Base-by-base conservation (phyloP, 2,888 invertebrate genomes). In the Stictocephala bisonia region DNA sequence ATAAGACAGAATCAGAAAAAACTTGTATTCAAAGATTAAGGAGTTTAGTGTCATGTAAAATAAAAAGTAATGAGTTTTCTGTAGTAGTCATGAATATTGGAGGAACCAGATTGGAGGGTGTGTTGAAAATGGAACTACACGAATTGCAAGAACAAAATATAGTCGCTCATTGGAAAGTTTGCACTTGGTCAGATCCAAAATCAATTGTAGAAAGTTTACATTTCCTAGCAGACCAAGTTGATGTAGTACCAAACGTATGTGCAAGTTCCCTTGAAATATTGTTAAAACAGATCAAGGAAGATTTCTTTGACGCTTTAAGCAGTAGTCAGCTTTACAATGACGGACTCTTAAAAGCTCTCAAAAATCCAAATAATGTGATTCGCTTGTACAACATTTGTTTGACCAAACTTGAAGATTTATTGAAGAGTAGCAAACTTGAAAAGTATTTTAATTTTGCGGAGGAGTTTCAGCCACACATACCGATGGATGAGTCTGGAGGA, bases 321-420 rank as follows among this genome's bases (percentile, higher is more conserved):
- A 58, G 72, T 56, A 74, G 76, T 67, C 58, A 66, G 22, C 76
- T 72, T 35, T 27, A 72, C 27, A 53, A 71, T 51, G 48, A 73
- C 15, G 70, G 73, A 20, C 44, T 78, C 11, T 53, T 44, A n/a
- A 71, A 71, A 24, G 85, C 89, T 56, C 80, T 89, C 35, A 86
- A 85, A 77, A 86, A 88, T 80, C 87, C 91, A 67, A 82, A 86
- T 79, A 86, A 88, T 79, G 85, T 91, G 4, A 87, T 91, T 13
- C 83, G 84, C 67, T 84, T 92, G 58, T 91, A 91, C 80, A 93
- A 93, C 81, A 86, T 87, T 78, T 90, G 90, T 24, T 86, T 93
- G 22, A 86, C 87, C 58, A 88, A 88, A 79, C 82, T 93, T 58
- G 87, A 87, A 41, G 82, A 87, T 50, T 86, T 91, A 60, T 84